A percentile compares a stretch with the other conserved stretches of the same genome.
Evolutionary conservation across 2,113 vertebrate genomes (phyloP).

Genomic region (Hylia prasina): DNA sequence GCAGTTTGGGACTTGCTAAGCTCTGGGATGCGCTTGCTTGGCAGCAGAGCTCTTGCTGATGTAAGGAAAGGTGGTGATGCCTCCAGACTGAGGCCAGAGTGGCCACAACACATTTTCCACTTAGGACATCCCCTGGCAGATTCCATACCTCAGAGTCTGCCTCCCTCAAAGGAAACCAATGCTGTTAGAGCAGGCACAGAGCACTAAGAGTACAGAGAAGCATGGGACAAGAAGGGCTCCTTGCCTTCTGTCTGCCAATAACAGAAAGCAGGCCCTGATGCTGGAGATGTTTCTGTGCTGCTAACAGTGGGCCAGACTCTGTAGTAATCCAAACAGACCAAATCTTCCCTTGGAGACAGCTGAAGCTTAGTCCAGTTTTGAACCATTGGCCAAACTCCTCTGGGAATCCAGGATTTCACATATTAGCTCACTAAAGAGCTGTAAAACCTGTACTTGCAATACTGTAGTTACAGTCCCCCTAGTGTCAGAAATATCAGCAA

Average conservation of each 20-base stretch:
- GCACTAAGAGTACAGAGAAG: accelerated
- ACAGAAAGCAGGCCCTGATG: background rate
- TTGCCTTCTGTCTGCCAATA: background rate
- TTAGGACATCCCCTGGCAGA: background rate
- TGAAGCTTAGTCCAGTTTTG: background rate
- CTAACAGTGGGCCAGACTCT: background rate
- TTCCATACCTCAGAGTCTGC: background rate
- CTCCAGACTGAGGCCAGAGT: background rate
- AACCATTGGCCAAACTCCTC: background rate
- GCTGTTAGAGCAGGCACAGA: background rate
- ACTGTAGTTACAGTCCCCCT: background rate
- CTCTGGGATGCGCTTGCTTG: accelerated
- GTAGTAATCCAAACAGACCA: background rate
- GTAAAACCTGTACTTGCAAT: background rate
- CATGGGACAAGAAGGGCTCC: background rate
- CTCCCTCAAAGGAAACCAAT: background rate
- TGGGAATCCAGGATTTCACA: background rate
- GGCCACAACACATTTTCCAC: background rate
- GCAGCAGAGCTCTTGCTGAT: background rate
- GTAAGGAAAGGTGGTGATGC: background rate
- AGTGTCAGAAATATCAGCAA: background rate
- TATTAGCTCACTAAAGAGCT: background rate
- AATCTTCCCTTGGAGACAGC: background rate
- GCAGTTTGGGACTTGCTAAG: background rate
- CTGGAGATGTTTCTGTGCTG: background rate